Conservation (phyloP, 2,797 vertebrate genomes). For the Diglossa cyanea region DNA sequence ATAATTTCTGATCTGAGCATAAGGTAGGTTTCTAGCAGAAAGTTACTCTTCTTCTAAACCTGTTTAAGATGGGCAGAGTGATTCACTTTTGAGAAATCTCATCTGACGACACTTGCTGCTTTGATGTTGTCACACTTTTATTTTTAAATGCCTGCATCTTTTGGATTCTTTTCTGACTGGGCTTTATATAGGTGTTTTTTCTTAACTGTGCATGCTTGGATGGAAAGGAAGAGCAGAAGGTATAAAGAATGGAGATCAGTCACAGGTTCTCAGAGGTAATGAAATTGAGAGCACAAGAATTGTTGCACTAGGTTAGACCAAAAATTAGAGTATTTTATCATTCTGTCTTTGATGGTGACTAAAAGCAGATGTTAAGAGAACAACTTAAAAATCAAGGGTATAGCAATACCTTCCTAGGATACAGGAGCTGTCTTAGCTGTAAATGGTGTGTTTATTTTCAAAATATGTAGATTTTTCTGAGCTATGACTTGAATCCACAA, state of each 20-base stretch:
- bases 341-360: background rate
- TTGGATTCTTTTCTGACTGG: background rate
- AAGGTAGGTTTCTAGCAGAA: background rate
- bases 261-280: background rate
- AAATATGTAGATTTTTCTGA: background rate
- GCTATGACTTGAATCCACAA: background rate
- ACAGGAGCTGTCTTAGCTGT: background rate
- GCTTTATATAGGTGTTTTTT: background rate
- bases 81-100: background rate
- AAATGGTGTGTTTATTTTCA: background rate
- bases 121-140: background rate
- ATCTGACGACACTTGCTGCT: background rate
- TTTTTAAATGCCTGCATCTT: background rate
- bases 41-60: background rate
- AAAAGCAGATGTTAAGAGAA: background rate
- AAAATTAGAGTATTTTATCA: background rate
- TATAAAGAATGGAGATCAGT: background rate
- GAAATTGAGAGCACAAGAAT: background rate
- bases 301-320: background rate
- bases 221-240: background rate
- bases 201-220: background rate
- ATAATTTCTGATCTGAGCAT: background rate
- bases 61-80: background rate
- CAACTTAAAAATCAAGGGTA: background rate
- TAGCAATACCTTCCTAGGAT: background rate